Base-by-base conservation (phyloP, 2,113 vertebrate species). In the Chauna torquata region DNA sequence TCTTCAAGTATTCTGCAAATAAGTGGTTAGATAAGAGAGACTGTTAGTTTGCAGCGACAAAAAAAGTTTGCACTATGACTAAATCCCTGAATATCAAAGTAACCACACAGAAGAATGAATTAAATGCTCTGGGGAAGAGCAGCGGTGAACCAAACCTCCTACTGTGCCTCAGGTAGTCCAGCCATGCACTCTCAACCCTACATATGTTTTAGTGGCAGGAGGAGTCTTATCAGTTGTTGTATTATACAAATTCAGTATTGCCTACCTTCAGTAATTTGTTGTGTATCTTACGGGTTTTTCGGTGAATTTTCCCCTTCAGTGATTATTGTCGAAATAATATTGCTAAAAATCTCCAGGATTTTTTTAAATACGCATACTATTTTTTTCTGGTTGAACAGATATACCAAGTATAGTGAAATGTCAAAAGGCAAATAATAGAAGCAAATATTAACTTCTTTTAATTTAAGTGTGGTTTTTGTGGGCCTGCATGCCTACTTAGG, bases 211-310 rank as follows among this genome's bases (percentile, higher is more conserved):
- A 34, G 38, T 69, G 44, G 23, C 45, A 74, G 58, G 52, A 79
- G 27, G 38, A 69, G 36, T 49, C 15, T 65, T 93, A 45, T 2
- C 11, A 5, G 23, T 38, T 88, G 25, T 58, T 23, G 13, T 64
- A 3, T 72, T 88, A 23, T 24, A 59, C 68, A 42, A 92, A 50
- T 57, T 55, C 28, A 34, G 1, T 68, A 4, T 83, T 74, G 72
- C n/a, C 58, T 81, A 32, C 32, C 28, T 66, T 86, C 44, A 34
- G 4, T 64, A 68, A 59, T 69, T 81, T 64, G 13, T 89, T 87
- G 22, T 55, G 13, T 9, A 6, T 42, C 5, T 62, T 58, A 11
- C 0, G 0, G 4, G 7, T 0, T 0, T 12, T 52, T 52, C 22
- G 4, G 19, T 78, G 23, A 38, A 55, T 86, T 82, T 90, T 22